A percentile compares a stretch with the other conserved stretches of the same genome.
Conservation (phyloP, 2,888 invertebrate genomes). For the Stratiomys singularior region DNA sequence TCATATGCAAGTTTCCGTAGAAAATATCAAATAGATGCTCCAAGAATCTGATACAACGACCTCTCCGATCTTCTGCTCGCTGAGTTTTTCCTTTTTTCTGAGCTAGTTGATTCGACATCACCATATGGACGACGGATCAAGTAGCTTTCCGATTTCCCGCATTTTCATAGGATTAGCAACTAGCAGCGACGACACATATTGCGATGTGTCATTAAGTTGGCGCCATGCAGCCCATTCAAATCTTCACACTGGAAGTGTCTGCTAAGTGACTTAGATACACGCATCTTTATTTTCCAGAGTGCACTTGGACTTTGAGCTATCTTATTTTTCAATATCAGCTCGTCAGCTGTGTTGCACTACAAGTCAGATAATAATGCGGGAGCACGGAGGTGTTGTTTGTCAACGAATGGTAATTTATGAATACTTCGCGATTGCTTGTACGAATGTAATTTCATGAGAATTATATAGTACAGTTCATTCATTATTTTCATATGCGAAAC, state of each 20-base stretch:
- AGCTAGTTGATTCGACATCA: neutral
- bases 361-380: neutral
- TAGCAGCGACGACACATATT: neutral
- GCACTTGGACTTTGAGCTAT: neutral
- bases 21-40: neutral
- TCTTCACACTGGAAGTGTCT: neutral
- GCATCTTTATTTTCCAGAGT: slow-evolving; percentile 12
- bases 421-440: too few relatives aligned
- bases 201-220: slow-evolving; percentile 22
- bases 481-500: too few relatives aligned
- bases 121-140: neutral
- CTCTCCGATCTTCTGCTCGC: neutral
- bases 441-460: too few relatives aligned
- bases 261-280: slow-evolving; percentile 7
- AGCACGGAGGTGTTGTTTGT: neutral
- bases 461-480: too few relatives aligned
- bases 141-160: neutral
- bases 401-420: neutral
- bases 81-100: neutral
- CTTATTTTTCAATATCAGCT: neutral
- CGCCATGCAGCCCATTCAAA: slow-evolving; percentile 22
- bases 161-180: neutral
- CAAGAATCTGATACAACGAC: neutral
- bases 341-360: neutral
- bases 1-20: neutral